Evolutionary conservation across 2,797 vertebrate genomes (phyloP), one percentile per base, ranked within the genome.

Genomic region (Hippopotamyrus pictus): DNA sequence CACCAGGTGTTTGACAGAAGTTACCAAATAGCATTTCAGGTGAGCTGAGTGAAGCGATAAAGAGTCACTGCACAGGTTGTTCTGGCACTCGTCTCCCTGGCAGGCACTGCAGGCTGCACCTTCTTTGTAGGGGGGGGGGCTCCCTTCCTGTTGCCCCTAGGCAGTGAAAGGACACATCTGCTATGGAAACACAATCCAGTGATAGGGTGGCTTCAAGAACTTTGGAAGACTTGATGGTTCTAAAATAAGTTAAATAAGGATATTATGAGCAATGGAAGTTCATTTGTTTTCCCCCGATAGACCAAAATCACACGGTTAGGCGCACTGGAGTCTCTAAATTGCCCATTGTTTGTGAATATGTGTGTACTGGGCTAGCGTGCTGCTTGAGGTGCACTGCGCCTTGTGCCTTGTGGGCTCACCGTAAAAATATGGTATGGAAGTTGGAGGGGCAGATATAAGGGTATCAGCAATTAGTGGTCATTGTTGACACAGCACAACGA

Each of bases 101-200:
- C 88, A 89, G 19, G 29, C 48, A 48, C 76, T 62, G 88, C 79
- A 89, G 51, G 51, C 51, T 11, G 22, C 3, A 83, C 79, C 88
- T 33, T 69, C n/a, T 62, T 17, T 83, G 54, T 59, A 89, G 41
- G 73, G 37, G 41, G 37, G 41, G 14, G 14, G 51, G 51, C 41
- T 54, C 73, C 65, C 8, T 19, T 37, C 7, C 41, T 79, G 50
- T 89, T 89, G 33, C 88, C 88, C 37, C 88, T 89, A 22, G 25
- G 59, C 46, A 84, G 41, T 54, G 19, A 83, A 22, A 83, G 53
- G 17, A 69, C 76, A 48, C 6, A 65, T 22, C 22, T 62, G 59
- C 59, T 62, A 62, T 9, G 59, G n/a, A 62, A 3, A 25, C 59
- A 62, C 62, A 11, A 9, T 25, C 62, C 62, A 25, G 25, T 33